Base-by-base conservation (phyloP, 2,888 invertebrate genomes). In the Caenorhabditis sulstoni region DNA sequence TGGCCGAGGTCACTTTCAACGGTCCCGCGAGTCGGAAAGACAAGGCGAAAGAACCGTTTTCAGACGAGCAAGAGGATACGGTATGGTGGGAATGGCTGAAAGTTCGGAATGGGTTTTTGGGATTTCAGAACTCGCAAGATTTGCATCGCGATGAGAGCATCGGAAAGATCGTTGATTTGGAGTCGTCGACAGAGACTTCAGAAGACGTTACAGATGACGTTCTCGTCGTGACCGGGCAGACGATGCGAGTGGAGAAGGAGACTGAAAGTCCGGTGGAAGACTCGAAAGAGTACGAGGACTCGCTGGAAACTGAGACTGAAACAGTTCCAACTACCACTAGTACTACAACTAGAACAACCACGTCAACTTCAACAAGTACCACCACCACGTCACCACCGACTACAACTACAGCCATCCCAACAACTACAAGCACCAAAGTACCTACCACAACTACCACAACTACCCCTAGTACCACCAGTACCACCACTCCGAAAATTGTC, bases 1-100 rank as follows among this genome's bases (percentile, higher is more conserved):
- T 58, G 20, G 83, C 83, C 9, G 83, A 84, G 29, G 49, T 82
- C 7, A 65, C 67, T 14, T 81, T 67, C 29, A 49, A 41, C 0
- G 74, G 64, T 18, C 41, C 58, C 3, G 49, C 66, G 16, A 75
- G 75, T 29, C 29, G 29, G 29, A 7, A 3, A 29, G 29, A 29
- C 29, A 29, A 29, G 7, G 29, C 29, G 4, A 29, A 29, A 29
- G 4, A 29, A 7, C 4, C 29, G 29, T 7, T 7, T 29, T 7
- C 29, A 29, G 29, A 29, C 29, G 29, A 29, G n/a, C n/a, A n/a
- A n/a, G n/a, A n/a, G n/a, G n/a, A n/a, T n/a, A n/a, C n/a, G n/a
- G n/a, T n/a, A n/a, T n/a, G n/a, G n/a, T n/a, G n/a, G n/a, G n/a
- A n/a, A n/a, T n/a, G n/a, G n/a, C n/a, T n/a, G n/a, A n/a, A n/a